These are phyloP conservation scores for Uria lomvia DNA, from an alignment of 2,113 vertebrate species.

Conservation along the genomic window DNA sequence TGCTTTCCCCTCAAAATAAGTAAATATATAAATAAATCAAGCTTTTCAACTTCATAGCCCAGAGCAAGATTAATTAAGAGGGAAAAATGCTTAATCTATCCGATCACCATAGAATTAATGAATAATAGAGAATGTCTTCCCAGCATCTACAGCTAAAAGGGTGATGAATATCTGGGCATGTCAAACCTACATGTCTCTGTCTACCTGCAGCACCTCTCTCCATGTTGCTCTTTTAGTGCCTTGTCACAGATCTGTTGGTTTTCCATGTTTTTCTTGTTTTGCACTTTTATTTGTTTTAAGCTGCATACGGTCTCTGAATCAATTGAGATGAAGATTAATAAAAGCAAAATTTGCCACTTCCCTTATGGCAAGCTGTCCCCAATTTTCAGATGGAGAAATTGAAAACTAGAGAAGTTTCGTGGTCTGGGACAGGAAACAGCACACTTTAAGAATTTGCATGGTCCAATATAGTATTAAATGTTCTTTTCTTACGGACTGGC, in stretches of 20 bases:
- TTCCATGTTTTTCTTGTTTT: neutral
- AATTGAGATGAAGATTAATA: neutral
- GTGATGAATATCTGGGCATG: neutral
- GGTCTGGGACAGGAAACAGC: neutral
- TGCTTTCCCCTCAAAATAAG: neutral
- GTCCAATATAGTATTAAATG: neutral
- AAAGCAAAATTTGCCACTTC: neutral
- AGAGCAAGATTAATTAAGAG: conserved; percentile 30
- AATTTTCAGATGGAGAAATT: neutral
- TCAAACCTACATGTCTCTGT: neutral
- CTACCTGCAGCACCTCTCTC: neutral
- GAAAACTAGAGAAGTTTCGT: neutral
- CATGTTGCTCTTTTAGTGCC: neutral
- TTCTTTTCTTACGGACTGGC: neutral
- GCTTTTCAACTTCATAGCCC: neutral
- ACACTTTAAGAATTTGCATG: neutral
- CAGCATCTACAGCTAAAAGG: neutral
- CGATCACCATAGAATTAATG: conserved; percentile 24
- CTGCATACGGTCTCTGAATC: neutral
- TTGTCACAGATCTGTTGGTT: neutral
- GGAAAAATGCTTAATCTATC: conserved; percentile 18
- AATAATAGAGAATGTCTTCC: neutral
- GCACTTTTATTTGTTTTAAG: neutral
- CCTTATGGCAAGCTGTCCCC: neutral
- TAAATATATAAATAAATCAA: conserved; percentile 44